Evolutionary conservation across 1,140 invertebrate genomes (phyloP).

Genomic region (Brachionus asplanchnoidis): DNA sequence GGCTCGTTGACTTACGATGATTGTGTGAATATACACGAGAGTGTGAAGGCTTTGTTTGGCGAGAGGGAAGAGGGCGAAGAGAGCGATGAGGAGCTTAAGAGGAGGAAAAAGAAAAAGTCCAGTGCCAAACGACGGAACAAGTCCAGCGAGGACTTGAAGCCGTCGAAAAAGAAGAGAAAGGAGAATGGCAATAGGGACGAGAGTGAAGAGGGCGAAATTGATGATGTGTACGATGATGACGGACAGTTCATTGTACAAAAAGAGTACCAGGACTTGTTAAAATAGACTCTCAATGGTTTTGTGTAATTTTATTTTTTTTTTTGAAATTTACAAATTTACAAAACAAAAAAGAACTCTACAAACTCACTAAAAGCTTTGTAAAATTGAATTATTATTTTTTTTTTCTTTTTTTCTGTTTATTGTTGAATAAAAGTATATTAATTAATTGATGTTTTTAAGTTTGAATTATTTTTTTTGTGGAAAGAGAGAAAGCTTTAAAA

Average conservation of each 20-base stretch:
- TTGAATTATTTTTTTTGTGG: background rate
- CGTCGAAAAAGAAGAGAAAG: constrained; percentile 19
- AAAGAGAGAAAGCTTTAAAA: constrained; percentile 3
- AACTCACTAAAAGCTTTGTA: background rate
- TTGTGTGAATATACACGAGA: constrained; percentile 24
- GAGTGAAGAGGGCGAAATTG: constrained; percentile 6
- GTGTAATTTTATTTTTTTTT: constrained; percentile 18
- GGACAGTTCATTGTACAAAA: background rate
- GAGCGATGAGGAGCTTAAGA: background rate
- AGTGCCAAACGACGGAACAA: constrained; percentile 9
- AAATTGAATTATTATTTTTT: background rate
- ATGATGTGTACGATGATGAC: constrained; percentile 16
- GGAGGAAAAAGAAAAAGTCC: background rate
- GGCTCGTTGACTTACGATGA: constrained; percentile 36
- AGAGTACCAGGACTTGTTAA: constrained; percentile 16
- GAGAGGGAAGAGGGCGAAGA: constrained; percentile 1
- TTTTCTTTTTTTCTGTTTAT: background rate
- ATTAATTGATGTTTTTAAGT: background rate
- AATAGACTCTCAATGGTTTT: background rate
- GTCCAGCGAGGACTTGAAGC: background rate
- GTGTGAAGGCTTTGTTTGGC: constrained; percentile 1
- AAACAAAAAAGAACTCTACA: background rate
- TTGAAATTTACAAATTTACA: background rate
- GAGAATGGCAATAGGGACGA: background rate
- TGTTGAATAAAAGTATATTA: background rate